Percentiles rank a stretch among this genome's conserved stretches.
Evolutionary conservation across 2,113 vertebrate species (phyloP).

Genomic region (Hymenochirus boettgeri): DNA sequence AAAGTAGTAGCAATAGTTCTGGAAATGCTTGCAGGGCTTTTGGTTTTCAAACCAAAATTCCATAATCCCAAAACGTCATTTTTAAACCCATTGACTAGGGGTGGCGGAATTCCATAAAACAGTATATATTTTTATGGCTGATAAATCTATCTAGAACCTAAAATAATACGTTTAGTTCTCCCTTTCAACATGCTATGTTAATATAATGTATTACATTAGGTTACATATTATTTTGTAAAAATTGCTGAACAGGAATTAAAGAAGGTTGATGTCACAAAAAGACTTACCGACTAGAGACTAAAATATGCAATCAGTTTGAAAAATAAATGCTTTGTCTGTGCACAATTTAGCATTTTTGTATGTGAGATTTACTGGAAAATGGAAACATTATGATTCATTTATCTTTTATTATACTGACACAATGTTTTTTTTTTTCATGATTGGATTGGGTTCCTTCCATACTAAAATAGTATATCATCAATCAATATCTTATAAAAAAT

Average conservation of each 20-base stretch:
- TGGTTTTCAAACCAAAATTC: too few relatives aligned
- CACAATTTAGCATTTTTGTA: constrained; percentile 20
- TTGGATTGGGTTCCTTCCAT: constrained; percentile 25
- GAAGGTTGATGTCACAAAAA: constrained; percentile 1
- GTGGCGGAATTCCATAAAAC: too few relatives aligned
- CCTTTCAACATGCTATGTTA: too few relatives aligned
- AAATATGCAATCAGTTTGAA: constrained; percentile 29
- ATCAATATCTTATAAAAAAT: constrained; percentile 4
- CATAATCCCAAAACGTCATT: too few relatives aligned
- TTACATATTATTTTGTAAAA: neutral
- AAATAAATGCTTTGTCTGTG: constrained; percentile 10
- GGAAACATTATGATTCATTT: constrained; percentile 27
- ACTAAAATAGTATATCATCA: constrained; percentile 15
- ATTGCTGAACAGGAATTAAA: constrained; percentile 13
- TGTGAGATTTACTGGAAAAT: constrained; percentile 32
- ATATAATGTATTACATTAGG: too few relatives aligned
- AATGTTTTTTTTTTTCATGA: constrained; percentile 4
- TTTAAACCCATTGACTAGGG: too few relatives aligned
- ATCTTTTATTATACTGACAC: constrained; percentile 24
- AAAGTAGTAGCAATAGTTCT: too few relatives aligned
- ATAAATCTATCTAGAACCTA: too few relatives aligned
- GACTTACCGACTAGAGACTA: constrained; percentile 23
- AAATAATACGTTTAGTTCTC: too few relatives aligned
- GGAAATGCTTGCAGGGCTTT: too few relatives aligned
- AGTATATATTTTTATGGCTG: too few relatives aligned